These are phyloP conservation scores for Dryobota labecula DNA, from an alignment of 2,888 invertebrate genomes.

Conservation along the genomic window DNA sequence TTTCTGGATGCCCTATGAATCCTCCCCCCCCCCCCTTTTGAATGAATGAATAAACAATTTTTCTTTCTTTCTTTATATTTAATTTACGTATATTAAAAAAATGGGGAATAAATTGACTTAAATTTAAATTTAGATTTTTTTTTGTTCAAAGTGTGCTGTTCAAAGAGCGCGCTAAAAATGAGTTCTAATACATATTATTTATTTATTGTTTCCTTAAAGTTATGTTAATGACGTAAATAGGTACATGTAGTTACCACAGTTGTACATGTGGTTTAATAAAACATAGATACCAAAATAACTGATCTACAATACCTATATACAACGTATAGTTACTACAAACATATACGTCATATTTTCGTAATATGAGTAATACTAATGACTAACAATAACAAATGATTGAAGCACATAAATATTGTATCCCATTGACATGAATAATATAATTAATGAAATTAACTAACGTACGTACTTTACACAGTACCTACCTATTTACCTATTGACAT, in stretches of 20 bases:
- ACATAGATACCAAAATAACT: not conserved
- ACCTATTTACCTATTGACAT: not conserved
- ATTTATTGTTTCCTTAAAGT: too few species aligned
- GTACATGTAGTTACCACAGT: not conserved
- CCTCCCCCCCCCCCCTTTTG: too few species aligned
- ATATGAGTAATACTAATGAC: not conserved
- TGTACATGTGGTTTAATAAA: not conserved
- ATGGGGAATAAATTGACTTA: too few species aligned
- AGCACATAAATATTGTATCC: not conserved
- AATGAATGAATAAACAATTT: too few species aligned
- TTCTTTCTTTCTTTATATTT: too few species aligned
- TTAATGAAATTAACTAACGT: not conserved
- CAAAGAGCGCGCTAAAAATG: not conserved
- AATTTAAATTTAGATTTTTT: too few species aligned
- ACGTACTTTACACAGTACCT: not conserved
- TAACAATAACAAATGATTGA: conserved; percentile 1
- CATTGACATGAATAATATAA: conserved; percentile 4
- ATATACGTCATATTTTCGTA: too few species aligned
- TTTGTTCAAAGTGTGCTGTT: too few species aligned
- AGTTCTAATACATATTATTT: too few species aligned
- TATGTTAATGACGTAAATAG: not conserved
- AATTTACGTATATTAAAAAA: too few species aligned
- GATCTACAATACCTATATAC: not conserved
- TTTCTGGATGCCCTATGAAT: too few species aligned
- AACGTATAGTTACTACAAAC: not conserved